These are phyloP conservation scores for Phyllostomus hastatus DNA, from an alignment of 2,113 vertebrate species.

Conservation along the genomic window DNA sequence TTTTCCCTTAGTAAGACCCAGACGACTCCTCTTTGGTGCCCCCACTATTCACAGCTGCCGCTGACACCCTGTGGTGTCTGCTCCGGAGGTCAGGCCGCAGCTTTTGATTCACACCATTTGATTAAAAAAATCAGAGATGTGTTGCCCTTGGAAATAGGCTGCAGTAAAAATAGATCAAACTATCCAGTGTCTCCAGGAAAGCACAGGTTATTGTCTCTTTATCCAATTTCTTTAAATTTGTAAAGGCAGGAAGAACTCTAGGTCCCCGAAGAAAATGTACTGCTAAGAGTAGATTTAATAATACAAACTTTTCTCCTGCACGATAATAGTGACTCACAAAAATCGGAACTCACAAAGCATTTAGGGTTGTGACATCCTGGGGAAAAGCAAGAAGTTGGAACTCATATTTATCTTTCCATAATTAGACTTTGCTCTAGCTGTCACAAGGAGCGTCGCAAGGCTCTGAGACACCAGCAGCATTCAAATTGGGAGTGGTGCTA, in stretches of 20 bases:
- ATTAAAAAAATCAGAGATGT: slow-evolving; percentile 83
- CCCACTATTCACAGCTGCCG: slow-evolving; percentile 73
- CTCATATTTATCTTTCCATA: slow-evolving; percentile 68
- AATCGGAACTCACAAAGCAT: slow-evolving; percentile 57
- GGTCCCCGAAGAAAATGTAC: slow-evolving; percentile 67
- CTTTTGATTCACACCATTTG: slow-evolving; percentile 83
- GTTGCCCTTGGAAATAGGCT: slow-evolving; percentile 81
- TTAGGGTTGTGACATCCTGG: slow-evolving; percentile 62
- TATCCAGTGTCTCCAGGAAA: slow-evolving; percentile 79
- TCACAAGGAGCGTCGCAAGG: slow-evolving; percentile 26
- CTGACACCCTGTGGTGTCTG: slow-evolving; percentile 75
- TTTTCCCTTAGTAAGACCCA: slow-evolving; percentile 74
- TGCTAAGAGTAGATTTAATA: slow-evolving; percentile 72
- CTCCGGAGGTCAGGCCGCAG: slow-evolving; percentile 77
- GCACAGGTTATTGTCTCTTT: slow-evolving; percentile 74
- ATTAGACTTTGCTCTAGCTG: slow-evolving; percentile 68
- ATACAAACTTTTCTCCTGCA: slow-evolving; percentile 59
- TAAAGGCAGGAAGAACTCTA: slow-evolving; percentile 68
- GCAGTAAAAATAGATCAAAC: slow-evolving; percentile 83
- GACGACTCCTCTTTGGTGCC: slow-evolving; percentile 74
- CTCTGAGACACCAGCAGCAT: slow-evolving; percentile 47
- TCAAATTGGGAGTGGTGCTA: slow-evolving; percentile 46
- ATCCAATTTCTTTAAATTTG: slow-evolving; percentile 73
- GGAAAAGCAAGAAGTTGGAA: slow-evolving; percentile 51
- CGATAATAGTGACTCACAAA: slow-evolving; percentile 61